Evolutionary conservation across 1,140 invertebrate species (phyloP), one percentile per base, ranked within the genome.

Genomic region (Cardiocondyla obscurior): DNA sequence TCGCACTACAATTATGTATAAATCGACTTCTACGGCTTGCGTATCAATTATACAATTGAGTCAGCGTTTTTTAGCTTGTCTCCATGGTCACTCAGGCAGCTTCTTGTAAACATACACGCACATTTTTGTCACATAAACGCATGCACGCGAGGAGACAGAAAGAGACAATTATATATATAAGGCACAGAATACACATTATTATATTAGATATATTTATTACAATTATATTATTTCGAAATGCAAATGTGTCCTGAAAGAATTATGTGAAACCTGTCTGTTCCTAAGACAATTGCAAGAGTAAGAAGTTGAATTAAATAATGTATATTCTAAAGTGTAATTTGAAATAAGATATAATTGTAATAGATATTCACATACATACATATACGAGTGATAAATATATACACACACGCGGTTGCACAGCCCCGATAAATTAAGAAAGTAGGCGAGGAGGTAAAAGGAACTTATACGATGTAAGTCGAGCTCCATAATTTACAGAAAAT

Each of bases 161-260:
- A 62, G 58, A 88, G 36, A 86, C 57, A 33, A 67, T 53, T 44
- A 36, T 58, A 49, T 46, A 77, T 77, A 69, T 89, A 90, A 90
- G 88, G 88, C 88, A 90, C 88, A 85, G 83, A 89, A 88, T 89
- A 90, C 46, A 88, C 69, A 82, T 89, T 84, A 83, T 62, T 58
- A 60, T 36, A 62, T 62, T 62, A 62, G 19, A 62, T 62, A 62
- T 62, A 62, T 14, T 10, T 62, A 62, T 62, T 62, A 62, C 58
- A 62, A 62, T 62, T 62, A 62, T 62, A 62, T 62, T 16, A 62
- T 62, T 62, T 62, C 33, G 19, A 62, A 62, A 36, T 19, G 19
- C 1, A 62, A 39, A 84, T 58, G 49, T 83, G 77, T 33, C 33
- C 30, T 19, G 58, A 87, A 33, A 64, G 44, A 51, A 62, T 60